Conservation (phyloP, 2,888 invertebrate genomes). For the Agelastica alni region DNA sequence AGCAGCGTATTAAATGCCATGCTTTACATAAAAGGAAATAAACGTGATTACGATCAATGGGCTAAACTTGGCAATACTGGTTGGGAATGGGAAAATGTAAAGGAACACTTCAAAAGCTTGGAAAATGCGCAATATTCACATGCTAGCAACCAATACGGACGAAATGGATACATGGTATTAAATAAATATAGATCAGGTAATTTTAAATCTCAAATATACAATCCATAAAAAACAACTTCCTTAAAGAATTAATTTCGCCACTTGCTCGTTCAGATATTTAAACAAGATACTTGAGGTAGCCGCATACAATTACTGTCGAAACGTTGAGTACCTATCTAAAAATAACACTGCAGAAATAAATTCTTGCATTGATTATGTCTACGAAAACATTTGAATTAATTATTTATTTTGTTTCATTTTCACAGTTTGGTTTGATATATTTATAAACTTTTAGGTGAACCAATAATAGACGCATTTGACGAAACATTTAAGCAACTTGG, state of each 20-base stretch:
- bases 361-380: too few relatives aligned
- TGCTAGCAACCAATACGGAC: constrained; percentile 50
- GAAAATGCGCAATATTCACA: constrained; percentile 48
- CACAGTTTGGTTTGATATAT: neutral
- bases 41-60: constrained; percentile 69
- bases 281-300: too few relatives aligned
- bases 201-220: too few relatives aligned
- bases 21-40: constrained; percentile 68
- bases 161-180: constrained; percentile 58
- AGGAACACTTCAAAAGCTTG: constrained; percentile 56
- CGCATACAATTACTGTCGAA: too few relatives aligned
- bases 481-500: constrained; percentile 59
- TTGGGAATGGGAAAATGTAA: constrained; percentile 62
- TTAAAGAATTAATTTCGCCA: too few relatives aligned
- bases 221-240: too few relatives aligned
- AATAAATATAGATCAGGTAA: constrained; percentile 50
- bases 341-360: neutral
- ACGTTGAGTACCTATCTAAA: too few relatives aligned
- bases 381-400: neutral
- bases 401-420: neutral
- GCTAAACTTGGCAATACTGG: constrained; percentile 62
- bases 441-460: constrained; percentile 29
- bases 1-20: constrained; percentile 68
- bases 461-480: constrained; percentile 44
- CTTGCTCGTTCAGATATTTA: too few relatives aligned